phyloP scores from a whole-genome alignment of 2,888 invertebrate genomes.

The Ornithoptera alexandrae region DNA sequence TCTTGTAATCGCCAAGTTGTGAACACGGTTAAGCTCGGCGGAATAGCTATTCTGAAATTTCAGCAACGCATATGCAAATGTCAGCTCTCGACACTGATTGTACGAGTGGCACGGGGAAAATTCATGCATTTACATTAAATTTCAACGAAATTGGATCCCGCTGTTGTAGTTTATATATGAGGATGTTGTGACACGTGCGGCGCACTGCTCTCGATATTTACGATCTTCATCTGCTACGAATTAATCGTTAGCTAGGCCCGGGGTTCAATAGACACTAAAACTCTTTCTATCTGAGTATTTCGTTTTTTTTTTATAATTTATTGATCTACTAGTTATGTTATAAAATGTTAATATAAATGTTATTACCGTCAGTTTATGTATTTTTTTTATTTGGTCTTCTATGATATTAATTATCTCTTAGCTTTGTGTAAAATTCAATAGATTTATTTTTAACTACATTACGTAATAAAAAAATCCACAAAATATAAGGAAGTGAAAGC shows the following conservation, averaged over 20 bases:
- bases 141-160: conserved; percentile 73
- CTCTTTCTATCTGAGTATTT: too few relatives aligned
- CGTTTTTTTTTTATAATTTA: neutral
- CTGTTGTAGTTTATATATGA: conserved; percentile 68
- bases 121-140: conserved; percentile 80
- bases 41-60: conserved; percentile 76
- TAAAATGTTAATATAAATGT: too few relatives aligned
- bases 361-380: too few relatives aligned
- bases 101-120: conserved; percentile 76
- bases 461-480: too few relatives aligned
- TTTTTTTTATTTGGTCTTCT: too few relatives aligned
- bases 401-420: too few relatives aligned
- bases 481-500: too few relatives aligned
- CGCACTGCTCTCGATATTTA: conserved; percentile 61
- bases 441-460: too few relatives aligned
- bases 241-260: conserved; percentile 31
- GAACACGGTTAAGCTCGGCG: conserved; percentile 72
- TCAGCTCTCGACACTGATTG: conserved; percentile 79
- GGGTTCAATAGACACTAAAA: conserved; percentile 9
- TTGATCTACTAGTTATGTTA: too few relatives aligned
- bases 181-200: conserved; percentile 60
- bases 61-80: conserved; percentile 78
- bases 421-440: too few relatives aligned
- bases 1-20: conserved; percentile 65
- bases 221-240: conserved; percentile 65